Base-by-base conservation (phyloP, 2,797 vertebrate species). In the Monodelphis domestica region DNA sequence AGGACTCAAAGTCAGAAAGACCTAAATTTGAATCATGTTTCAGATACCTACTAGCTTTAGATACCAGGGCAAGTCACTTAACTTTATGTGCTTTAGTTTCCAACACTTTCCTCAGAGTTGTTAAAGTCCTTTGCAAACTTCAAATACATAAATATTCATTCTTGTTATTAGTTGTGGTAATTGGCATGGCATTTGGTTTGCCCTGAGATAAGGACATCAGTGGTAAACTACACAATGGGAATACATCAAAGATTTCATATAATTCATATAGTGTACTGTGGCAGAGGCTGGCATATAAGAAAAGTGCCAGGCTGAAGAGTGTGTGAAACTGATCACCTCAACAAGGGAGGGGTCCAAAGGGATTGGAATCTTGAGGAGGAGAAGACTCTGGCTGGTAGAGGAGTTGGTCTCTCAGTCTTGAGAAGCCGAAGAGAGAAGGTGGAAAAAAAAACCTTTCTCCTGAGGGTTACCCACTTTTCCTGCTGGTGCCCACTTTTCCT, bases 101-200 rank as follows among this genome's bases (percentile, higher is more conserved):
- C 63, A 33, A 33, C 30, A 26, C 21, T 38, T 50, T 11, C 24
- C 17, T 84, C 70, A 84, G 7, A 84, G 70, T 50, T 84, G 38
- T 26, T 84, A 26, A 45, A 84, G 50, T 4, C 28, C 6, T 56
- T 56, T 29, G 33, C 21, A 45, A 26, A 50, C 2, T 4, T 24
- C 11, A 26, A 26, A 84, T 26, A 38, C 21, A 84, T 11, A 50
- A 50, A 84, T 84, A 84, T 84, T 84, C 52, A 38, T 88, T n/a
- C n/a, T n/a, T 94, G 28, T 91, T 59, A 91, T 94, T 57, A 90
- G 12, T 14, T 89, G 87, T 92, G 38, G 1, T 84, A 50, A 50
- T 84, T 38, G 50, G 24, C 54, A 26, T 38, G 29, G 89, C 6
- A 21, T 52, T 93, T 4, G 84, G n/a, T 26, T 84, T 87, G 28